A percentile compares a stretch with the other conserved stretches of the same genome.
Evolutionary conservation across 1,140 invertebrate species (phyloP).

Genomic region (Palaemon carinicauda): DNA sequence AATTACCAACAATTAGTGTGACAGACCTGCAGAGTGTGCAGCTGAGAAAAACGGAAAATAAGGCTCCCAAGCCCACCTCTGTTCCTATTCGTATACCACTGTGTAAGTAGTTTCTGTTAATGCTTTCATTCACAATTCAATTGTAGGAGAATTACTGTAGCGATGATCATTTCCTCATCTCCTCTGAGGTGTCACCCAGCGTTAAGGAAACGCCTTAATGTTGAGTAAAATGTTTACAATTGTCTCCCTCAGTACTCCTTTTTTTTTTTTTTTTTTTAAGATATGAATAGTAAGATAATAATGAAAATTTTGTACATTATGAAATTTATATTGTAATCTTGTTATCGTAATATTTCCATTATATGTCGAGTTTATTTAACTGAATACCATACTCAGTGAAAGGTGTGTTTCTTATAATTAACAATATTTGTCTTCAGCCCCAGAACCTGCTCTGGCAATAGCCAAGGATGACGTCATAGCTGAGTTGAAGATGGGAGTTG

Average conservation of each 20-base stretch:
- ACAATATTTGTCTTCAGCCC: no score
- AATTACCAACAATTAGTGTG: constrained; percentile 80
- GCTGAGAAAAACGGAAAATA: constrained; percentile 75
- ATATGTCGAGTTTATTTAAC: no score
- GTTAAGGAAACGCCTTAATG: no score
- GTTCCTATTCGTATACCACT: constrained; percentile 68
- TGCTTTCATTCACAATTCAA: constrained; percentile 65
- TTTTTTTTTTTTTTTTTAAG: no score
- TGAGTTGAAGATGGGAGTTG: constrained; percentile 87
- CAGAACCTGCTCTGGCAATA: constrained; percentile 17
- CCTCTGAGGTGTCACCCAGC: no score
- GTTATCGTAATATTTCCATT: no score
- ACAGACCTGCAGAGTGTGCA: constrained; percentile 85
- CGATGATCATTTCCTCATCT: neutral
- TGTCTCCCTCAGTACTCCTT: no score
- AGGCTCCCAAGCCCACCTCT: constrained; percentile 77
- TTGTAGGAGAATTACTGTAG: constrained; percentile 70
- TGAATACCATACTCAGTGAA: no score
- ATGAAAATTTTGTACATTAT: neutral
- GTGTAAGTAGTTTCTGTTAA: constrained; percentile 44
- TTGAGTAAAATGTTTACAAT: no score
- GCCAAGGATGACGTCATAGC: constrained; percentile 88
- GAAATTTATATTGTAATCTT: no score
- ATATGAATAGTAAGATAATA: constrained; percentile 62
- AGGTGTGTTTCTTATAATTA: no score